Conservation (phyloP, 2,888 invertebrate genomes). For the Synergus umbraculus region DNA sequence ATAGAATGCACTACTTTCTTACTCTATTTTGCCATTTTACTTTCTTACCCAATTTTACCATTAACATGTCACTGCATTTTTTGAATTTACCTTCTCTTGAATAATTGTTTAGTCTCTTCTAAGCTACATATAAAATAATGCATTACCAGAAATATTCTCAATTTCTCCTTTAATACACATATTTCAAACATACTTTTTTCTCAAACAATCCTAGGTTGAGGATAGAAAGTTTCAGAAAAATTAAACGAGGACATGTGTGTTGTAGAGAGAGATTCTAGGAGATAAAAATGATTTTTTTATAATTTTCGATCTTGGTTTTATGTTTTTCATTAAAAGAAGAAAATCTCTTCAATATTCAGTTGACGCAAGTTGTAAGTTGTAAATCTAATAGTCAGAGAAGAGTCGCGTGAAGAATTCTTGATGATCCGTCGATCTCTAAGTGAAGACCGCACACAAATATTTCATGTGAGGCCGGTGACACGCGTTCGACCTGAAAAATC, state of each 20-base stretch:
- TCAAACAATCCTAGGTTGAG: neutral
- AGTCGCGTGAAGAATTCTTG: slow-evolving; percentile 51
- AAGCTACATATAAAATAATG: too few relatives aligned
- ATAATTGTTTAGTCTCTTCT: neutral
- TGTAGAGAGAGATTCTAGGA: neutral
- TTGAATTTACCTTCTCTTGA: neutral
- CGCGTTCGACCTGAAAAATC: slow-evolving; percentile 60
- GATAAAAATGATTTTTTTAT: neutral
- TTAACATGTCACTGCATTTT: neutral
- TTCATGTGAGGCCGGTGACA: slow-evolving; percentile 41
- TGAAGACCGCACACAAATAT: slow-evolving; percentile 9
- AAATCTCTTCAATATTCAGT: slow-evolving; percentile 44
- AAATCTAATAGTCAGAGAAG: slow-evolving; percentile 45
- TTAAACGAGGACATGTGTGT: neutral
- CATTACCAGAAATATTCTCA: too few relatives aligned
- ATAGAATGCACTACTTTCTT: slow-evolving; percentile 15
- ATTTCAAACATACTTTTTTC: too few relatives aligned
- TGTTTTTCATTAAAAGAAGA: neutral
- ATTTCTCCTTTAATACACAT: too few relatives aligned
- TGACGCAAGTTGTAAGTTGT: slow-evolving; percentile 44
- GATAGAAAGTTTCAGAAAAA: slow-evolving; percentile 5
- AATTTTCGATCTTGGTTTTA: neutral
- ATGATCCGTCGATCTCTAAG: slow-evolving; percentile 40
- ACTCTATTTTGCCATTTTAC: neutral
- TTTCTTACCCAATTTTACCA: neutral